Base-by-base conservation (phyloP, 2,888 invertebrate species). In the Leptopilina drosophilae region DNA sequence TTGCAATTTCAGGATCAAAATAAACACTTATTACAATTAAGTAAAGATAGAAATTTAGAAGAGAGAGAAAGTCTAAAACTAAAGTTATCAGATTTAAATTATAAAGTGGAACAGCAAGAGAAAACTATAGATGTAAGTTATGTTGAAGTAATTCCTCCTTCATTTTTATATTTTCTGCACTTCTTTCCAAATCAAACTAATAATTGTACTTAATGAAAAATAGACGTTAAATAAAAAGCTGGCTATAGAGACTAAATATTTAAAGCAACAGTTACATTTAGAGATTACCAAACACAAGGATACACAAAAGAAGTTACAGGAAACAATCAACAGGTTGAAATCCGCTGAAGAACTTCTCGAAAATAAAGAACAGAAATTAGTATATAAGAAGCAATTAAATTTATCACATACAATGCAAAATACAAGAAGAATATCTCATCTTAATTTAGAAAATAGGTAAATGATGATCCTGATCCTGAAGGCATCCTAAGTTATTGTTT, bases 61-160 rank as follows among this genome's bases (percentile, higher is more conserved):
- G 96, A 96, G 85, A 94, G 96, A 33, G 96, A 96, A 87, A 95
- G 95, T 85, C 92, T 97, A 9, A 94, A 95, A 80, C 93, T 94
- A 8, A 94, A 95, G 89, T 90, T 92, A 49, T 89, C 89, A 42
- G 92, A 92, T 83, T 86, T 92, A 80, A 90, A 90, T 85, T 87
- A 88, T 79, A 90, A 89, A 79, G 88, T 92, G 80, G 86, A 89
- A 78, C 89, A 92, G 76, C 92, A 92, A 81, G 91, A 92, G 78
- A 90, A 91, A 78, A 91, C 90, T 78, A 92, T 93, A 83, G 90
- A 92, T 87, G 92, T 92, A 85, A 83, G 67, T 78, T 80, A 64
- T 33, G 3, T 33, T 33, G 33, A 33, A 33, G 33, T 33, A 33
- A 33, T 33, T 3, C 5, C 33, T 4, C 33, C 33, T 77, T 62